Conservation (phyloP, 2,797 vertebrate genomes). For the Silurus aristotelis region DNA sequence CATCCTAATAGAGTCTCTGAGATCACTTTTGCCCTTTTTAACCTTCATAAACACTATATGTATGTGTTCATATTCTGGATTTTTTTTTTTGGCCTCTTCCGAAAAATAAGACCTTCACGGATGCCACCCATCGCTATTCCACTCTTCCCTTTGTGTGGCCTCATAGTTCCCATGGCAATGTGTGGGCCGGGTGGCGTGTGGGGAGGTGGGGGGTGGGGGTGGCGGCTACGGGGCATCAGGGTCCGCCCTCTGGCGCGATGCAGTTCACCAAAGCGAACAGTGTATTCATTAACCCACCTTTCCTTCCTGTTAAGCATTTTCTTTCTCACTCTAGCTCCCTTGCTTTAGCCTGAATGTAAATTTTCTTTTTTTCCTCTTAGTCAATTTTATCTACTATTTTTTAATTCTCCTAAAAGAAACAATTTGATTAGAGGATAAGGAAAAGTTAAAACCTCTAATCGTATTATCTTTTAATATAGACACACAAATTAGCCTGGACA, state of each 20-base stretch:
- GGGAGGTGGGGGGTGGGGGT: constrained; percentile 49
- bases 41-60: background rate
- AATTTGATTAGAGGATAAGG: no score
- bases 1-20: background rate
- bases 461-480: background rate
- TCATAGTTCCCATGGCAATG: constrained; percentile 78
- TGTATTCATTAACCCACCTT: constrained; percentile 76
- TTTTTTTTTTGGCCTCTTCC: constrained; percentile 24
- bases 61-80: background rate
- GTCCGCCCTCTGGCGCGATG: constrained; percentile 51
- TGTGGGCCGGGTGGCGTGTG: constrained; percentile 72
- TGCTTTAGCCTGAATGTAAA: constrained; percentile 23
- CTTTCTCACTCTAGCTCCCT: constrained; percentile 10
- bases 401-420: no score
- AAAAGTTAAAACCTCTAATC: background rate
- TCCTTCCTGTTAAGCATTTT: constrained; percentile 67
- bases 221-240: constrained; percentile 73
- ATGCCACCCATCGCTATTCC: constrained; percentile 52
- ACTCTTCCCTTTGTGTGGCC: constrained; percentile 67
- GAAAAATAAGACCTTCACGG: constrained; percentile 53
- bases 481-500: no score
- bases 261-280: constrained; percentile 63
- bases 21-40: constrained; percentile 1
- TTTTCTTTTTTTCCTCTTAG: constrained; percentile 11
- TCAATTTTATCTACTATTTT: background rate